Base-by-base conservation (phyloP, 2,888 invertebrate genomes). In the Polydrusus pterygomalis region DNA sequence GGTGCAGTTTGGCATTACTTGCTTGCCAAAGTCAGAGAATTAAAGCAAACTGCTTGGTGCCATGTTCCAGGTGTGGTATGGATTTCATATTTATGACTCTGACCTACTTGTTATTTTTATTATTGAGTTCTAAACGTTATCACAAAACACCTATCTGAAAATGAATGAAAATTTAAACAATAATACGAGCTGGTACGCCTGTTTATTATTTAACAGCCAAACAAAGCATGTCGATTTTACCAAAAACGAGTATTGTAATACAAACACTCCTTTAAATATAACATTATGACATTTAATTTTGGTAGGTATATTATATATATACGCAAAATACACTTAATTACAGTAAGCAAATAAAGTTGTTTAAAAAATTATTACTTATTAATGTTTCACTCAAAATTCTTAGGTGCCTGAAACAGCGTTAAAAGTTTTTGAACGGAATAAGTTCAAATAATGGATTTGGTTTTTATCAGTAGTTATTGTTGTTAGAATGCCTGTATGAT, bases 131-230 rank as follows among this genome's bases (percentile, higher is more conserved):
- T 17, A 47, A 17, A 17, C 15, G 9, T 67, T 67, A 40, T 60
- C 34, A 60, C n/a, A 17, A 11, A 58, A 60, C 60, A 17, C 2
- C 60, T 11, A 34, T 18, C 17, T 60, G 20, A 20, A 51, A 51
- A 20, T 51, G 10, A 51, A 51, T 51, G 51, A 51, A 51, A 51
- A 51, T 51, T 51, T 51, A 20, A 51, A 51, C 13, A 51, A 51
- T 20, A 17, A 49, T 45, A 45, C 15, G 45, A 17, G 51, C 7
- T 20, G 18, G 18, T 20, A 47, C 9, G 43, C 43, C 15, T 17
- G 17, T 51, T 20, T 10, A 51, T 51, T 20, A 51, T 51, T 51
- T 20, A 51, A 11, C 20, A 5, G 11, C 3, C 20, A 51, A 51
- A 51, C 51, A 51, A 20, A 51, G 51, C 18, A 20, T 20, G 51